Base-by-base conservation (phyloP, 2,888 invertebrate genomes). In the Clanis bilineata region DNA sequence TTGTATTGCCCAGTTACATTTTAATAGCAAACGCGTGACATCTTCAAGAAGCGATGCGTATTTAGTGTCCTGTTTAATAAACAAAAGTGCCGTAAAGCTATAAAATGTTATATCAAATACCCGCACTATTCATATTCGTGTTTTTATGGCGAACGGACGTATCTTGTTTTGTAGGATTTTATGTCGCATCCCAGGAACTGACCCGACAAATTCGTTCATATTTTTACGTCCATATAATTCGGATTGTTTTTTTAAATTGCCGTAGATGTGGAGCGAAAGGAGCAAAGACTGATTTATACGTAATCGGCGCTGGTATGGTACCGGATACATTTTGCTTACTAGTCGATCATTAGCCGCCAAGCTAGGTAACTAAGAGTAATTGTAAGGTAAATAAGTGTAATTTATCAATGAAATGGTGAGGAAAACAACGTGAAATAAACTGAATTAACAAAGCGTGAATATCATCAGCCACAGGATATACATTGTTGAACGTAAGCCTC, bases 81-180 rank as follows among this genome's bases (percentile, higher is more conserved):
- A 81, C 79, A 78, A 80, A 77, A 81, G 72, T 72, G 73, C 72
- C 80, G 73, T 81, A 78, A 74, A 80, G 78, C 71, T 69, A 75
- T 85, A 86, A 86, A 83, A 80, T 73, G 79, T 85, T 81, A 83
- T 80, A 83, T 80, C 82, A 81, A 85, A 88, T 84, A 82, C 80
- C 81, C 81, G 75, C 79, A 80, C 82, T 82, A 86, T 87, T 85
- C 84, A 84, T 85, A 85, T 86, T 80, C 74, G 72, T 66, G 75
- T 85, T 90, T 90, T 88, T 88, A 89, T 85, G 73, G 79, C 72
- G 82, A 78, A 74, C 80, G 79, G 81, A 79, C 83, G 76, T 86
- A 88, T 88, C 83, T 85, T 78, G 83, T 82, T 79, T 80, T 85
- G 81, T 83, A 78, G 79, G 69, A 74, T 83, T 82, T 84, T 83